phyloP scores from a whole-genome alignment of 2,113 vertebrate species.

The Hipposideros armiger region DNA sequence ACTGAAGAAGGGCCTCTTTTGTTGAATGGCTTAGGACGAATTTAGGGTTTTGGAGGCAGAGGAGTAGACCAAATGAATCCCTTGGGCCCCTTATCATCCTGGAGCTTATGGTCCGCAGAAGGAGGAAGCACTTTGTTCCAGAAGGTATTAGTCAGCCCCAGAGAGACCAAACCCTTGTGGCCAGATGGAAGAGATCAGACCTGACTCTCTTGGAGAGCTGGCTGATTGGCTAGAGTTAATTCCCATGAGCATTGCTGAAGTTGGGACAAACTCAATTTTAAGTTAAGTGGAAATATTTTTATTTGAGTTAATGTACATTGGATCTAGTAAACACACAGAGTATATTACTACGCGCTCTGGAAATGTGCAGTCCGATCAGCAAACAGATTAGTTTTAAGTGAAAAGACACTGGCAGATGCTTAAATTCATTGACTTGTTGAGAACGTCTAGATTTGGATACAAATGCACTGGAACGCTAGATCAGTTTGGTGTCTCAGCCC shows the following conservation, averaged over 20 bases:
- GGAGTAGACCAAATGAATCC: neutral
- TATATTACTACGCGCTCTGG: constrained; percentile 5
- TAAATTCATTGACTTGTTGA: constrained; percentile 84
- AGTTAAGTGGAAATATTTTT: constrained; percentile 79
- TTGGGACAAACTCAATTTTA: constrained; percentile 67
- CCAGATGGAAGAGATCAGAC: neutral
- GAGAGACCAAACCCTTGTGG: neutral
- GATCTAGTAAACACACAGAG: constrained; percentile 73
- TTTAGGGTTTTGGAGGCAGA: neutral
- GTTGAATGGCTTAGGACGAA: neutral
- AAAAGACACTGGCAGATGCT: constrained; percentile 83
- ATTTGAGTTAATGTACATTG: constrained; percentile 73
- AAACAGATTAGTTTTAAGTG: constrained; percentile 79
- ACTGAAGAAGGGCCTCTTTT: neutral
- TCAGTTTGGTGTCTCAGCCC: constrained; percentile 85
- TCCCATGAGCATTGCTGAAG: neutral
- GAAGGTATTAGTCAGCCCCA: neutral
- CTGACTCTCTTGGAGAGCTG: neutral
- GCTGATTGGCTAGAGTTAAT: neutral
- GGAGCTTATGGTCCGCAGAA: neutral
- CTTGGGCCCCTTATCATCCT: neutral
- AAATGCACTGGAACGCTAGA: constrained; percentile 67
- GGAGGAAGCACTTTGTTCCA: neutral
- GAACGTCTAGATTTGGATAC: constrained; percentile 83
- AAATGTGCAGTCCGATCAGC: constrained; percentile 75